Base-by-base conservation (phyloP, 2,113 vertebrate genomes). In the Alethe castanea region DNA sequence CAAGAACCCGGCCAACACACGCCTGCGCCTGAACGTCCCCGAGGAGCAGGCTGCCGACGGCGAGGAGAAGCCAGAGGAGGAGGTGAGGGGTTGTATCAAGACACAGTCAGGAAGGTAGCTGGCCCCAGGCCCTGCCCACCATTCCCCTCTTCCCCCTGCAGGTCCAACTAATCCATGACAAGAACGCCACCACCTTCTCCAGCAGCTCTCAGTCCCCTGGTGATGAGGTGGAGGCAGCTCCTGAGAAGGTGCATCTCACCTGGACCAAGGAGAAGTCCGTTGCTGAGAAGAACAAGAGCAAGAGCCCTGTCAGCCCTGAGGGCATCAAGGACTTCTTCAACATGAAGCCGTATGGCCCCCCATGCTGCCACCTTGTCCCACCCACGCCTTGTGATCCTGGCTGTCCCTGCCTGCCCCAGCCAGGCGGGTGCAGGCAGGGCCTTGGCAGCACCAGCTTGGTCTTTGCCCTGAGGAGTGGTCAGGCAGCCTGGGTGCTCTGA, bases 251-350 rank as follows among this genome's bases (percentile, higher is more conserved):
- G 95, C 99, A 99, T 93, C 99, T 99, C 98, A 99, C 99, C 92
- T 99, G 99, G 99, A 99, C 99, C 71, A 98, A 98, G 36, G 99
- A 99, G 91, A 99, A 99, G 96, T 98, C 98, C 2, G 98, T 98
- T 6, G 98, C 98, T 0, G 99, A 99, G 95, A 98, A 99, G 88
- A 98, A 98, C 92, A 99, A 99, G 97, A 98, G 98, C 70, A 98
- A 98, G n/a, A 98, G 98, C 60, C 98, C 98, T 0, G 97, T 98
- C 97, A 99, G 99, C 91, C 98, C 99, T 1, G 98, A 99, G 89
- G 98, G 98, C 97, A 99, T 99, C 98, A 99, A 99, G 96, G 99
- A 99, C 96, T 98, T 99, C 97, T 99, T 99, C 98, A 99, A 98
- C 98, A 99, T 99, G 99, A 99, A 99, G 98, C 99, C 99, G 99